Evolutionary conservation across 2,888 invertebrate genomes (phyloP).

Genomic region (Lucinisca nassula): DNA sequence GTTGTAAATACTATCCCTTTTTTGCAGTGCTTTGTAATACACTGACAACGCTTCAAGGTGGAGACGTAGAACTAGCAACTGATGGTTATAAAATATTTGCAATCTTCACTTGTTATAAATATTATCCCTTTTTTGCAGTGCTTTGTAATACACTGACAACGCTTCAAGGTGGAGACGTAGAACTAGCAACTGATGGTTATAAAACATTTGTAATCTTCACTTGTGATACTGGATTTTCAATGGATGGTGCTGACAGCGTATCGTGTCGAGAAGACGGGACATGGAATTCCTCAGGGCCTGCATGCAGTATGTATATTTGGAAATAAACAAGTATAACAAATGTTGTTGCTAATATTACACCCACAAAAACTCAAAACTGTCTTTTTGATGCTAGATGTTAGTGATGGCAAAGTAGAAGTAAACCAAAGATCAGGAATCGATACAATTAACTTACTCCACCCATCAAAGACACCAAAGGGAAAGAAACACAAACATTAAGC

Average conservation of each 20-base stretch:
- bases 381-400: no score
- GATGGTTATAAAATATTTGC: slow-evolving; percentile 44
- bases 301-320: slow-evolving; percentile 59
- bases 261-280: slow-evolving; percentile 44
- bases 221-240: slow-evolving; percentile 39
- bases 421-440: no score
- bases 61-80: slow-evolving; percentile 24
- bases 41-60: slow-evolving; percentile 31
- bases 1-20: no score
- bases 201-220: slow-evolving; percentile 31
- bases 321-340: no score
- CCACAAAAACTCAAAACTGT: no score
- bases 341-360: no score
- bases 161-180: slow-evolving; percentile 40
- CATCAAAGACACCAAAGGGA: no score
- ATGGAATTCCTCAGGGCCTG: slow-evolving; percentile 53
- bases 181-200: slow-evolving; percentile 33
- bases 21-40: slow-evolving; percentile 42
- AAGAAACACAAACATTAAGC: no score
- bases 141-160: slow-evolving; percentile 22
- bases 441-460: no score
- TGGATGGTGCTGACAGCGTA: slow-evolving; percentile 23
- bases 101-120: slow-evolving; percentile 11
- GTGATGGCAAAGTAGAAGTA: no score
- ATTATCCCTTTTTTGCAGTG: no score